phyloP scores from a whole-genome alignment of 2,888 invertebrate genomes.

The Polydrusus pterygomalis region DNA sequence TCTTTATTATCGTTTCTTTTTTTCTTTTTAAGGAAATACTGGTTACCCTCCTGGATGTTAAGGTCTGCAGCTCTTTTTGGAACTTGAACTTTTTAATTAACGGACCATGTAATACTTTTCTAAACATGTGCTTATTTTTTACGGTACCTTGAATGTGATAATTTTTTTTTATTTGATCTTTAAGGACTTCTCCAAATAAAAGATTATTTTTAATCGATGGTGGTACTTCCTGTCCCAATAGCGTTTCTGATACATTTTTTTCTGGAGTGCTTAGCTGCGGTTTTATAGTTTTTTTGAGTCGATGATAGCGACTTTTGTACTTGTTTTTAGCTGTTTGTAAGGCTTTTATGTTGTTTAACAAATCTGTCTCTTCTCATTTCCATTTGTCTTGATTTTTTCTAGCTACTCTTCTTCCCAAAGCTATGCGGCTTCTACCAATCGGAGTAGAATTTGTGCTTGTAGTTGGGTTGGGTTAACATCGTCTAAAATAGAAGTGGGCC shows the following conservation, averaged over 20 bases:
- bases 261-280: not conserved
- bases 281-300: not conserved
- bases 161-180: slow-evolving; percentile 11
- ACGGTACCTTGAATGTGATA: too few relatives aligned
- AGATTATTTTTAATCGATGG: slow-evolving; percentile 7
- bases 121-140: too few relatives aligned
- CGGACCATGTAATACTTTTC: too few relatives aligned
- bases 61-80: too few relatives aligned
- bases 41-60: too few relatives aligned
- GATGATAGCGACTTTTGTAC: not conserved
- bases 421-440: too few relatives aligned
- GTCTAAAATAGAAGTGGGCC: not conserved
- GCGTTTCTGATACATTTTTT: not conserved
- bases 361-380: not conserved
- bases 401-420: not conserved
- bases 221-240: slow-evolving; percentile 9
- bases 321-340: not conserved
- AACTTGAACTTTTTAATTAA: too few relatives aligned
- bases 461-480: not conserved
- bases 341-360: not conserved
- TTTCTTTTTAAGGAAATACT: too few relatives aligned
- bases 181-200: not conserved
- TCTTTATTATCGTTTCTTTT: too few relatives aligned
- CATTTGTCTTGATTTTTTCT: not conserved
- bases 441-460: not conserved